Percentiles rank a stretch among this genome's conserved stretches.
phyloP scores from a whole-genome alignment of 2,888 invertebrate genomes.

The Odontomyia ornata region DNA sequence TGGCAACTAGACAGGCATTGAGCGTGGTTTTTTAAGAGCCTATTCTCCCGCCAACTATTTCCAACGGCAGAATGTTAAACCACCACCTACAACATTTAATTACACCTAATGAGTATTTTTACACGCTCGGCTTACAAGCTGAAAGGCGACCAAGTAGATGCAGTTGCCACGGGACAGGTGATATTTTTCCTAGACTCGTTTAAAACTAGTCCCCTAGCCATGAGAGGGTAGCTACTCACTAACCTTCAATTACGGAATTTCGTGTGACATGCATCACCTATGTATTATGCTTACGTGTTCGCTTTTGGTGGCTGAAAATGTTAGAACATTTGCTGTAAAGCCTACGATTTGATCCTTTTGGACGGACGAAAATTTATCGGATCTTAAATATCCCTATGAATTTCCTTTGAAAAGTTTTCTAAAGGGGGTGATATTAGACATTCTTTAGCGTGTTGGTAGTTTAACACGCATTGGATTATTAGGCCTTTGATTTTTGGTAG shows the following conservation, averaged over 20 bases:
- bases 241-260: conserved; percentile 49
- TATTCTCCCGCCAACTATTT: background rate
- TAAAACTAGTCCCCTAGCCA: background rate
- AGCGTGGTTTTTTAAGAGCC: too few relatives aligned
- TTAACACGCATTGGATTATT: background rate
- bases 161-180: conserved; percentile 14
- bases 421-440: background rate
- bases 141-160: background rate
- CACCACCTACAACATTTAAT: conserved; percentile 37
- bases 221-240: conserved; percentile 23
- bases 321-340: background rate
- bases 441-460: background rate
- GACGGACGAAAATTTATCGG: background rate
- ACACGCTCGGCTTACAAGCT: conserved; percentile 48
- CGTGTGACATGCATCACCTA: conserved; percentile 50
- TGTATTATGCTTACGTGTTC: background rate
- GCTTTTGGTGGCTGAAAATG: background rate
- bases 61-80: background rate
- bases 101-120: conserved; percentile 50
- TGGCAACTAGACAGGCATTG: too few relatives aligned
- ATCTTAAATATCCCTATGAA: background rate
- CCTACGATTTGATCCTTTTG: background rate
- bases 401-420: background rate
- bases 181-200: conserved; percentile 5
- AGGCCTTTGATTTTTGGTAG: background rate